A percentile compares a stretch with the other conserved stretches of the same genome.
phyloP scores from a whole-genome alignment of 2,113 vertebrate species.

The Octodon degus region DNA sequence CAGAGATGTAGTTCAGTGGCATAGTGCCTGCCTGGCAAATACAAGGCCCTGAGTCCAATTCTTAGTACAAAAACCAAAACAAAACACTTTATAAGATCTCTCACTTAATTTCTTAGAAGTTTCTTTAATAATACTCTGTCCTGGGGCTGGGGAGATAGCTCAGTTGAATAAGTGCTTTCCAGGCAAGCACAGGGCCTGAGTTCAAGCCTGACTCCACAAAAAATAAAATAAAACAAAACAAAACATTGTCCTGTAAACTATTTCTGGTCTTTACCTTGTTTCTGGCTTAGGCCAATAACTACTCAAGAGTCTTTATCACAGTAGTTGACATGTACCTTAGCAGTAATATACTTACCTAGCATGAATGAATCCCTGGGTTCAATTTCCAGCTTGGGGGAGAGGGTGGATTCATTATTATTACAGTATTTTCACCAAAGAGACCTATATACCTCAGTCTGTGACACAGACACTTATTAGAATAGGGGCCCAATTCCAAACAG shows the following conservation, averaged over 20 bases:
- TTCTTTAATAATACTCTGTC: neutral
- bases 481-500: neutral
- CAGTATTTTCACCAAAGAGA: neutral
- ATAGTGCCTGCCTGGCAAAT: neutral
- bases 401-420: neutral
- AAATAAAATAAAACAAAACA: neutral
- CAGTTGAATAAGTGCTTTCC: no score
- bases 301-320: neutral
- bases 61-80: neutral
- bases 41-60: neutral
- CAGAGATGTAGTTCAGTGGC: neutral
- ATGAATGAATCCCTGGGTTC: neutral
- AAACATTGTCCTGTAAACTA: neutral
- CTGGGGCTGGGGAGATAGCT: no score
- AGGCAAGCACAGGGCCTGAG: no score
- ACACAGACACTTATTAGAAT: neutral
- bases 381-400: neutral
- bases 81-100: neutral
- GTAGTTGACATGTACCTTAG: neutral
- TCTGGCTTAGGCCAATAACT: neutral
- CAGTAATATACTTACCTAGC: neutral
- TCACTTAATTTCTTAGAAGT: neutral
- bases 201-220: no score
- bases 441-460: neutral
- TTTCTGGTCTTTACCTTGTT: neutral